These are phyloP conservation scores for Coenobita brevimanus DNA, from an alignment of 1,140 invertebrate genomes.

Conservation along the genomic window DNA sequence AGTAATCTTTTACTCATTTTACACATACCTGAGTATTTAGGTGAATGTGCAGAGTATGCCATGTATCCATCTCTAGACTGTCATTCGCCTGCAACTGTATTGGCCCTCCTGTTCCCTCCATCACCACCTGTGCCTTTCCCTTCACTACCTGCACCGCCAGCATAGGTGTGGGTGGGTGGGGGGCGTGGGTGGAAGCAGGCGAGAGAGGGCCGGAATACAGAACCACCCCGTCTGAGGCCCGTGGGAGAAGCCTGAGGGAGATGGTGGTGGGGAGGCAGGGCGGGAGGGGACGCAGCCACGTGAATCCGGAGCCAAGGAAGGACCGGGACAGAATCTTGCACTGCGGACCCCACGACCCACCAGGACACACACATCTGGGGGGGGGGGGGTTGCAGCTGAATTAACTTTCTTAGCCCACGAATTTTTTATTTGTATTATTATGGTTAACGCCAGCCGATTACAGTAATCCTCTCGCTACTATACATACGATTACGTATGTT, in stretches of 20 bases:
- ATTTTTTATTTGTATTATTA: too few species aligned
- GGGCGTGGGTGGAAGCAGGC: neutral
- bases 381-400: too few species aligned
- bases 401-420: too few species aligned
- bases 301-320: constrained; percentile 32
- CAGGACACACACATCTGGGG: constrained; percentile 41
- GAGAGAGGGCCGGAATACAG: constrained; percentile 39
- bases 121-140: constrained; percentile 25
- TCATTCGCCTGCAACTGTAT: constrained; percentile 14
- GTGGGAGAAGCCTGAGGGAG: constrained; percentile 18
- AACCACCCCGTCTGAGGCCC: constrained; percentile 3
- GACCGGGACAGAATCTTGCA: too few species aligned
- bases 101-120: constrained; percentile 20
- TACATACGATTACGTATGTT: too few species aligned
- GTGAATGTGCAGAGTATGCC: constrained; percentile 49
- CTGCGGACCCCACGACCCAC: constrained; percentile 43
- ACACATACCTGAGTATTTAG: too few species aligned
- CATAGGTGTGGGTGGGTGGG: constrained; percentile 18
- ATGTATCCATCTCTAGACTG: constrained; percentile 1
- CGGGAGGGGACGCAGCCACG: constrained; percentile 31
- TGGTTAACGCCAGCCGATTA: too few species aligned
- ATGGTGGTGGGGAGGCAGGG: constrained; percentile 39
- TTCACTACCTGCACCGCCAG: constrained; percentile 30
- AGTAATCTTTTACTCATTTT: too few species aligned
- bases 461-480: too few species aligned